phyloP scores from a whole-genome alignment of 2,113 vertebrate genomes.

The Gallinago jamesoni region DNA sequence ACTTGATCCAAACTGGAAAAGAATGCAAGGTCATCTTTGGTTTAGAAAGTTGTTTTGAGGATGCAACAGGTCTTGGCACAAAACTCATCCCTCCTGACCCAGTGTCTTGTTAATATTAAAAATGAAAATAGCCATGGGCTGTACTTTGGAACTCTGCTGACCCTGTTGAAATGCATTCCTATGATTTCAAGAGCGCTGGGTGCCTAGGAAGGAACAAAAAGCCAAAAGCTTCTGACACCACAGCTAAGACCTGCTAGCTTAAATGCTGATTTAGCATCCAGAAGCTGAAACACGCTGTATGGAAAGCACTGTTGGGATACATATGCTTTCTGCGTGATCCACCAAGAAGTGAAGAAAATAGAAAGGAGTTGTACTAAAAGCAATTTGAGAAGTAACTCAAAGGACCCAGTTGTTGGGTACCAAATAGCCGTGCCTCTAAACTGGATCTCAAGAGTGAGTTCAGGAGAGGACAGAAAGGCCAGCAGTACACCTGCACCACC shows the following conservation, averaged over 20 bases:
- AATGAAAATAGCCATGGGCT: neutral
- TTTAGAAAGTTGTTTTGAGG: constrained; percentile 1
- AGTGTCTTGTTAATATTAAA: constrained; percentile 13
- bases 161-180: neutral
- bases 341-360: neutral
- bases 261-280: neutral
- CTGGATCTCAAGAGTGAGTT: neutral
- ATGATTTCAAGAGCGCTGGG: neutral
- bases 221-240: neutral
- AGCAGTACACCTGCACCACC: neutral
- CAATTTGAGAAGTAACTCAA: neutral
- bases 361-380: neutral
- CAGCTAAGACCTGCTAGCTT: neutral
- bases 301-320: neutral
- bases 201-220: neutral
- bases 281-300: neutral
- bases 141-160: neutral
- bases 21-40: neutral
- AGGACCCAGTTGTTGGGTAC: neutral
- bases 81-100: constrained; percentile 8
- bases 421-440: neutral
- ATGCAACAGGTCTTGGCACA: neutral
- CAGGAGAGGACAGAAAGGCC: neutral
- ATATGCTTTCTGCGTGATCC: neutral
- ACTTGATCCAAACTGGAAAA: neutral